Evolutionary conservation across 2,888 invertebrate genomes (phyloP), one percentile per base, ranked within the genome.

Genomic region (Coelogynopora nodosa): DNA sequence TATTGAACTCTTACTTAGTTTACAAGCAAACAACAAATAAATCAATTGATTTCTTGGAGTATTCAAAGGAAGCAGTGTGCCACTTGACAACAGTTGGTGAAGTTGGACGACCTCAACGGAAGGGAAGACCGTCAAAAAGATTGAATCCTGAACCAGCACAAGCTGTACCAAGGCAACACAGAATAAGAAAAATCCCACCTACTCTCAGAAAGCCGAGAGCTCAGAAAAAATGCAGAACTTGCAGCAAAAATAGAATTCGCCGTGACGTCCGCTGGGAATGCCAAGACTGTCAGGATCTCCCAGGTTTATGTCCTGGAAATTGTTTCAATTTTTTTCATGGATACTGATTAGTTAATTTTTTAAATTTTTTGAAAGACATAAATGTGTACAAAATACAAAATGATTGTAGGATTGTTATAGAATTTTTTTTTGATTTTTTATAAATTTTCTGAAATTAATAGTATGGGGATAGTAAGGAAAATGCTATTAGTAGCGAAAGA

Each of bases 11-110:
- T 74, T 74, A 74, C 74, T 13, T 74, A 74, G 27, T 23, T 74
- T 74, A 74, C 74, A 74, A 74, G 74, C 74, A 74, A 74, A 74
- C 74, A 74, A 74, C 74, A 74, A 74, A 74, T 74, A 74, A 74
- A 74, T 74, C 74, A 74, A 74, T 74, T 74, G 74, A 74, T 74
- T 74, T 74, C 74, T 74, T 74, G 74, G 74, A 74, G 74, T 74
- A 74, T 74, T 74, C 74, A 74, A 74, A 74, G 74, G 74, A 74
- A 74, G 74, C 74, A 74, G 74, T 74, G 74, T 5, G 27, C 74
- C 74, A 74, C 74, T 74, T 74, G 74, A 74, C 74, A 74, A 74
- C 74, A 74, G 74, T 74, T 74, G 74, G 74, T 74, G 74, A 74
- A 74, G 74, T 74, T 74, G 74, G 74, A 74, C 74, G 74, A 74